These are phyloP conservation scores for Araneus ventricosus DNA, from an alignment of 1,140 invertebrate genomes.

Conservation along the genomic window DNA sequence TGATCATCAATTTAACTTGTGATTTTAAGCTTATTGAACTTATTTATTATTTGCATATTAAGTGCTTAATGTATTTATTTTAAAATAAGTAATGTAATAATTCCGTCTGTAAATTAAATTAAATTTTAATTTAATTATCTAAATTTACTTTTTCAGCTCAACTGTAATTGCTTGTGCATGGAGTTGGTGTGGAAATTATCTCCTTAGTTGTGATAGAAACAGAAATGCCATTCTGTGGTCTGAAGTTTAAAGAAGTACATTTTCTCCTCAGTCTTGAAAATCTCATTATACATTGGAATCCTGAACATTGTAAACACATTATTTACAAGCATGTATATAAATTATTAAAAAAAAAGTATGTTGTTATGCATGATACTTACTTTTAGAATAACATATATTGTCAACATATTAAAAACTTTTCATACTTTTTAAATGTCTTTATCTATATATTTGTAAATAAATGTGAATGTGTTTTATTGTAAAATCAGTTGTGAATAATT, in stretches of 20 bases:
- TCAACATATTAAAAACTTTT: not conserved
- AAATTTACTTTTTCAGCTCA: conserved; percentile 83
- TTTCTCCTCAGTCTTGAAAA: not conserved
- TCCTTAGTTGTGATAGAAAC: conserved; percentile 93
- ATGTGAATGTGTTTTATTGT: not conserved
- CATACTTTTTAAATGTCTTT: conserved; percentile 15
- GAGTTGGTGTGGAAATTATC: conserved; percentile 90
- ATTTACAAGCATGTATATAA: conserved; percentile 23
- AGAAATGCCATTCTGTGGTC: conserved; percentile 92
- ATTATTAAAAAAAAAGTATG: not conserved
- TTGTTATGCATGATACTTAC: conserved; percentile 9
- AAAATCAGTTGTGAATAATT: not conserved
- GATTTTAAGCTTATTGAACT: not conserved
- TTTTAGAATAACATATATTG: not conserved
- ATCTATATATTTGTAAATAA: conserved; percentile 13
- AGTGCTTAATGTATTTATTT: not conserved
- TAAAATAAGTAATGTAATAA: not conserved
- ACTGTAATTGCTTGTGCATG: conserved; percentile 94
- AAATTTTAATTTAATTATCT: not conserved
- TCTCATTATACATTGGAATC: not conserved
- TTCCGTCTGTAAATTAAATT: not conserved
- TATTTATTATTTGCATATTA: not conserved
- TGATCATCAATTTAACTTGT: not conserved
- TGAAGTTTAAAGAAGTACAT: conserved; percentile 76
- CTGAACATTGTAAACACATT: conserved; percentile 25